phyloP scores from a whole-genome alignment of 2,888 invertebrate genomes.

The Torymus tubicola region DNA sequence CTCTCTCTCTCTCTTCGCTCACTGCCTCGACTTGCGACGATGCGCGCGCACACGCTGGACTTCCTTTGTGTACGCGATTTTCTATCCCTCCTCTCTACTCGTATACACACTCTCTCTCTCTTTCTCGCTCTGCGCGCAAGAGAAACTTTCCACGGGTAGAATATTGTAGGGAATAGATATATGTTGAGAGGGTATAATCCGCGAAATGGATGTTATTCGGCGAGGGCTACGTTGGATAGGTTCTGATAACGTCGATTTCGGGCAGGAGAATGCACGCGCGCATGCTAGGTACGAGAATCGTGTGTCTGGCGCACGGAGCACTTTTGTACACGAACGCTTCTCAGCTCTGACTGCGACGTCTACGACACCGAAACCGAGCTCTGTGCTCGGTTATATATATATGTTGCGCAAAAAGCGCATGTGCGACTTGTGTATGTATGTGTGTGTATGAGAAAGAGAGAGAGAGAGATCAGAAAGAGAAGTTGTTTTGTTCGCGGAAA shows the following conservation, averaged over 20 bases:
- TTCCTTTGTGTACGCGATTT: slow-evolving; percentile 18
- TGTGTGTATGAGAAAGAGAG: not conserved
- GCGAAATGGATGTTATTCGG: too few relatives aligned
- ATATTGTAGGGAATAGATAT: too few relatives aligned
- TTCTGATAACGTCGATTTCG: not conserved
- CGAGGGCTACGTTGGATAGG: slow-evolving; percentile 30
- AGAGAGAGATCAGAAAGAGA: not conserved
- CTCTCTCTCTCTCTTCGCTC: slow-evolving; percentile 1
- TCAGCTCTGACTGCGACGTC: too few relatives aligned
- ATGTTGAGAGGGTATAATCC: too few relatives aligned
- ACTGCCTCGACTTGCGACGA: slow-evolving; percentile 13
- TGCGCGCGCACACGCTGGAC: slow-evolving; percentile 11
- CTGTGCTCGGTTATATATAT: not conserved
- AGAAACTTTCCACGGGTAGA: too few relatives aligned
- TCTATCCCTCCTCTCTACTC: not conserved
- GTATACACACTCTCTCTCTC: not conserved
- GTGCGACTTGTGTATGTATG: not conserved
- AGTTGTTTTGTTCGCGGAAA: slow-evolving; percentile 16
- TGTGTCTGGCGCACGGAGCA: too few relatives aligned
- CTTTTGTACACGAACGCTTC: too few relatives aligned
- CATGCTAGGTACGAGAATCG: too few relatives aligned
- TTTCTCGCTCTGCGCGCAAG: not conserved
- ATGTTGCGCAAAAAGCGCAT: slow-evolving; percentile 3
- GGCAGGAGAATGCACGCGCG: too few relatives aligned
- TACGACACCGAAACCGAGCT: too few relatives aligned